Conservation (phyloP, 2,113 vertebrate genomes). For the Crypturellus undulatus region DNA sequence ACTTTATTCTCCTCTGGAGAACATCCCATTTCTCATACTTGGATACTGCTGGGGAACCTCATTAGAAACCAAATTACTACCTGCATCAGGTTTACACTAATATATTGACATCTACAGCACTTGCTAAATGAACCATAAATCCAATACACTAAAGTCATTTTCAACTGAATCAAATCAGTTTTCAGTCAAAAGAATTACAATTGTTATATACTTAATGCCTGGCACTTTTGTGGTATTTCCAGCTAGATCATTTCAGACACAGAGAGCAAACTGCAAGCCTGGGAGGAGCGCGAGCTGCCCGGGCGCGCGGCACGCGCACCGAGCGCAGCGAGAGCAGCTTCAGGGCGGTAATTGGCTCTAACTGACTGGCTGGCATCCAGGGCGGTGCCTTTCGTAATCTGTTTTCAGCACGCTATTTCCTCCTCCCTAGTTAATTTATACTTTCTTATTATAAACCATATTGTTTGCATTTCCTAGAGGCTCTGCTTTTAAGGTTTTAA, state of each 20-base stretch:
- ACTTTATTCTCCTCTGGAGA: slow-evolving; percentile 38
- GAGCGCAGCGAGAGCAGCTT: slow-evolving; percentile 8
- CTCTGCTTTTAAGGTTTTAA: neutral
- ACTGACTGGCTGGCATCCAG: slow-evolving; percentile 47
- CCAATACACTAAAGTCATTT: slow-evolving; percentile 75
- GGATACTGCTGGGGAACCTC: slow-evolving; percentile 62
- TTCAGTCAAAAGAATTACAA: slow-evolving; percentile 74
- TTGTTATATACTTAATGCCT: slow-evolving; percentile 60
- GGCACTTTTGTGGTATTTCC: slow-evolving; percentile 50
- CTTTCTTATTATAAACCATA: slow-evolving; percentile 15
- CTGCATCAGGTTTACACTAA: slow-evolving; percentile 75
- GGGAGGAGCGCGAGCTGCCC: slow-evolving; percentile 44
- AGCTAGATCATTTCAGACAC: slow-evolving; percentile 63
- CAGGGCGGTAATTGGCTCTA: slow-evolving; percentile 56
- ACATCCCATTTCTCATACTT: slow-evolving; percentile 59
- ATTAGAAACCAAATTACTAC: slow-evolving; percentile 80
- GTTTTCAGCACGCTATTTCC: slow-evolving; percentile 34
- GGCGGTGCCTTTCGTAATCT: slow-evolving; percentile 35
- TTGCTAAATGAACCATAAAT: slow-evolving; percentile 78
- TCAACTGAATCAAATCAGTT: slow-evolving; percentile 76
- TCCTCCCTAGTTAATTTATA: slow-evolving; percentile 40
- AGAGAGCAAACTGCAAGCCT: slow-evolving; percentile 52
- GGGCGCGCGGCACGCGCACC: slow-evolving; percentile 40
- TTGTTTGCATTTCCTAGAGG: slow-evolving; percentile 14
- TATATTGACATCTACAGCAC: slow-evolving; percentile 73